A percentile compares a stretch with the other conserved stretches of the same genome.
phyloP scores from a whole-genome alignment of 2,113 vertebrate species.

The Gymnorhina tibicen region DNA sequence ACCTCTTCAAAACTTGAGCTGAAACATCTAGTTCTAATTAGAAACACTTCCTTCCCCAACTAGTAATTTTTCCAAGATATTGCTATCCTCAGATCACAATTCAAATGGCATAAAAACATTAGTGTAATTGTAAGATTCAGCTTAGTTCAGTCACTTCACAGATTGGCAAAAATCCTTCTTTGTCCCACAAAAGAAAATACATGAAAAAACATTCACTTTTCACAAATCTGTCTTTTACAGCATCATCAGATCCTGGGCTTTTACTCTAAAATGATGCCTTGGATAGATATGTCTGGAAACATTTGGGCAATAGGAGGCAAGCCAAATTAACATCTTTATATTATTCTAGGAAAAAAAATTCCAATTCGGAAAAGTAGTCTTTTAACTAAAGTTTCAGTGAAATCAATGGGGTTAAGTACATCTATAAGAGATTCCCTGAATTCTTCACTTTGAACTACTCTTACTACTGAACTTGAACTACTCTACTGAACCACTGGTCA shows the following conservation, averaged over 20 bases:
- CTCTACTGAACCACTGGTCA: background rate
- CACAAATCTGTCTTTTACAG: background rate
- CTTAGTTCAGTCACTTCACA: background rate
- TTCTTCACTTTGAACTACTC: background rate
- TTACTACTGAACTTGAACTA: too few relatives aligned
- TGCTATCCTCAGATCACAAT: background rate
- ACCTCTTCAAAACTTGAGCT: slow-evolving; percentile 7
- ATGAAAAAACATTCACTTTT: background rate
- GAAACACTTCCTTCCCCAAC: slow-evolving; percentile 44
- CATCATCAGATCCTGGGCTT: background rate
- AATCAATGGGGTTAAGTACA: background rate
- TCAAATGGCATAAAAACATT: background rate
- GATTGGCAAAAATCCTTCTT: background rate
- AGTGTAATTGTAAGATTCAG: background rate
- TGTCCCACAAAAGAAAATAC: background rate
- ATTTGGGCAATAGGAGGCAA: background rate
- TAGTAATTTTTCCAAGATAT: background rate
- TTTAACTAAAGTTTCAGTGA: background rate
- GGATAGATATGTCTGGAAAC: background rate
- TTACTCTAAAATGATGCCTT: background rate
- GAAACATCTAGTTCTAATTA: slow-evolving; percentile 52
- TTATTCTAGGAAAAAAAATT: background rate
- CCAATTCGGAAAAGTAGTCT: background rate
- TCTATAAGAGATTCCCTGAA: background rate
- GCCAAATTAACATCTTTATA: background rate